Base-by-base conservation (phyloP, 2,888 invertebrate species). In the Latrodectus elegans region DNA sequence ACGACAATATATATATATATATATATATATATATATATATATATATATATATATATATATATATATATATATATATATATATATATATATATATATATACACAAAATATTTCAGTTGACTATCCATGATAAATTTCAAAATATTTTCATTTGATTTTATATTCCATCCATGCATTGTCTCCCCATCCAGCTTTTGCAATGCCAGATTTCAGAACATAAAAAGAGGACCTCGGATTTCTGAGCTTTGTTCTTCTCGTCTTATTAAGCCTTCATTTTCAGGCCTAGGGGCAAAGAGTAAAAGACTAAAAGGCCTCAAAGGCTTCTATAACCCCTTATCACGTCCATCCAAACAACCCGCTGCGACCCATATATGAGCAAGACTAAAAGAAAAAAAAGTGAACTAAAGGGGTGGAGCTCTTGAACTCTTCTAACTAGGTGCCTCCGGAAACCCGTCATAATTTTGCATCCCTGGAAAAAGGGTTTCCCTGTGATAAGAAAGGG, bases 271-370 rank as follows among this genome's bases (percentile, higher is more conserved):
- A 68, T 78, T 67, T 22, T 22, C 52, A 67, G 73, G 51, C 53
- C 72, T 55, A 78, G 72, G 67, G 51, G 55, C 26, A 49, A 49
- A 65, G 73, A 52, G 67, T n/a, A 51, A 9, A 10, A 55, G 53
- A 26, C 78, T 55, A 72, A 83, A 71, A 55, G 77, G 77, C 49
- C 67, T 64, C 55, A 53, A 55, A 55, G 55, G 53, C 71, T 73
- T 26, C 84, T 53, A 74, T 84, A 84, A 78, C 84, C 84, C 78
- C 84, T 84, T 84, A 84, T 84, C 84, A 78, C 78, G 12, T 78
- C 78, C 73, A 49, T 73, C 73, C 84, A 73, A 84, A 83, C 76
- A 72, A 55, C 67, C 73, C 60, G 15, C 49, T 78, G 70, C 22
- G 76, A 52, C 72, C 75, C 64, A 73, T 76, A 81, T 81, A 81